phyloP scores from a whole-genome alignment of 2,888 invertebrate genomes.

The Andrena minutula region DNA sequence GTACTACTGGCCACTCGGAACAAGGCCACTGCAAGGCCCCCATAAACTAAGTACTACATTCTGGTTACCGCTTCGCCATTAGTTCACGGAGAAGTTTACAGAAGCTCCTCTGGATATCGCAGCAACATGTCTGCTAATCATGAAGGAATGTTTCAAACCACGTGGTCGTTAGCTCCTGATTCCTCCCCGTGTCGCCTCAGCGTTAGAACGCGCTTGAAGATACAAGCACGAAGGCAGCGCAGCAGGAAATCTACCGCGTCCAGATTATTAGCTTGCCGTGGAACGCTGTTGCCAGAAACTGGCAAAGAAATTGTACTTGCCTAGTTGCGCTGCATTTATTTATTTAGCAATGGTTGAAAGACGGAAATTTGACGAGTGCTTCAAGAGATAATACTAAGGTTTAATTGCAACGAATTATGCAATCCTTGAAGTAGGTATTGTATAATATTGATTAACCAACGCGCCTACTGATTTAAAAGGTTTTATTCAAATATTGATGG shows the following conservation, averaged over 20 bases:
- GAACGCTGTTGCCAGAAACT: neutral
- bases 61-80: conserved; percentile 37
- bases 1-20: conserved; percentile 64
- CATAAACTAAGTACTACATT: conserved; percentile 72
- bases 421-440: neutral
- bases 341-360: no score
- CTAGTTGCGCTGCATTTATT: neutral
- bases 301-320: conserved; percentile 2
- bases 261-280: neutral
- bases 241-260: conserved; percentile 4
- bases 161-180: neutral
- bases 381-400: neutral
- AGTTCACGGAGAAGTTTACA: conserved; percentile 35
- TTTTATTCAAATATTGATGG: neutral
- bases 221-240: neutral
- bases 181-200: neutral
- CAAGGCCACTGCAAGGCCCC: conserved; percentile 70
- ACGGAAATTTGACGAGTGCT: neutral
- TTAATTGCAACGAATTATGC: neutral
- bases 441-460: neutral
- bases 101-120: neutral
- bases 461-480: neutral
- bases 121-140: neutral
- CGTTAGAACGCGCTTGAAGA: neutral
- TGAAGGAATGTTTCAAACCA: conserved; percentile 1